Evolutionary conservation across 2,113 vertebrate genomes (phyloP).

Genomic region (Nycticryphes semicollaris): DNA sequence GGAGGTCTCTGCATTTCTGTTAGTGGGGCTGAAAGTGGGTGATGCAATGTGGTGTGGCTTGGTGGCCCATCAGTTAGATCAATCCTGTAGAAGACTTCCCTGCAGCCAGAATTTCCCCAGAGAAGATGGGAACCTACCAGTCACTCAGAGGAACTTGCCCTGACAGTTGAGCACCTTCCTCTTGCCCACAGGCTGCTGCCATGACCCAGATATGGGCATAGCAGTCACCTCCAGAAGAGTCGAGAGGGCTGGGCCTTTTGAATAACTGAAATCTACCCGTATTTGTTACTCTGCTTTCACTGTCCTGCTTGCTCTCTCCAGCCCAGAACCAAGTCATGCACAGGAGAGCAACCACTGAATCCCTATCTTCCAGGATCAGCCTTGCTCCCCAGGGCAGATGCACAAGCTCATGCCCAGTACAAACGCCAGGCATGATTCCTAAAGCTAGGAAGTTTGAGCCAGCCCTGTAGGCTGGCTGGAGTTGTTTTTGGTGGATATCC

Average conservation of each 20-base stretch:
- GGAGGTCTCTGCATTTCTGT: background rate
- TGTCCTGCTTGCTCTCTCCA: background rate
- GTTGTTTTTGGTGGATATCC: background rate
- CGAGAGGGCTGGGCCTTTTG: accelerated
- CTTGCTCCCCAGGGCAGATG: background rate
- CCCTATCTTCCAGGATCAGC: background rate
- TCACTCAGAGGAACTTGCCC: background rate
- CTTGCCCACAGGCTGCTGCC: background rate
- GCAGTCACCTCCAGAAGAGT: background rate
- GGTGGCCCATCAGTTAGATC: background rate
- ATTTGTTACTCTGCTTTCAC: background rate
- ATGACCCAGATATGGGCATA: background rate
- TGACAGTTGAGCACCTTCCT: background rate
- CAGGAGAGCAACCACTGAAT: background rate
- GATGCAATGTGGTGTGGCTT: background rate
- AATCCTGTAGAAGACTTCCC: background rate
- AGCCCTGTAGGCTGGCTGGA: background rate
- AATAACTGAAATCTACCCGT: background rate
- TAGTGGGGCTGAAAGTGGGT: background rate
- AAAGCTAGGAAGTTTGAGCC: background rate
- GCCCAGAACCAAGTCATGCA: background rate
- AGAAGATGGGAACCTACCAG: background rate
- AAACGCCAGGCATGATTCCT: background rate
- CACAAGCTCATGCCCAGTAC: accelerated
- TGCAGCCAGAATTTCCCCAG: background rate